Conservation (phyloP, 2,888 invertebrate genomes). For the Platycheirus rosarum region DNA sequence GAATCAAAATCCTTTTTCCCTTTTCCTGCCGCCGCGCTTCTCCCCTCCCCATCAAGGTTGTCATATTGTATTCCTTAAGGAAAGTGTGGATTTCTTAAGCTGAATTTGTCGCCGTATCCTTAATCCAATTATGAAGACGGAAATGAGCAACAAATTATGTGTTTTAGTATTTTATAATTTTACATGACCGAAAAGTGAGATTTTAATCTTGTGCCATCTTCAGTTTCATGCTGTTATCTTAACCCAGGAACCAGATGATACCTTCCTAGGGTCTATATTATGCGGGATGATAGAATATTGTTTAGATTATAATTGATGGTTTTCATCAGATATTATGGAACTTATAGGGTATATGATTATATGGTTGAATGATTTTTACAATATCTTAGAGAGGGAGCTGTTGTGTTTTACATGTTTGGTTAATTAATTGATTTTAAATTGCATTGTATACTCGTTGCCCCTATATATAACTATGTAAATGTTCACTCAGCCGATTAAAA, state of each 20-base stretch:
- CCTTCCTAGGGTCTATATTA: background rate
- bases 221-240: background rate
- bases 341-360: conserved; percentile 23
- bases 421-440: conserved; percentile 37
- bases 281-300: conserved; percentile 23
- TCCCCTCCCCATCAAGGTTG: background rate
- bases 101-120: background rate
- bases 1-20: conserved; percentile 12
- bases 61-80: background rate
- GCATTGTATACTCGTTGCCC: conserved; percentile 11
- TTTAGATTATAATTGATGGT: conserved; percentile 57
- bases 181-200: conserved; percentile 4
- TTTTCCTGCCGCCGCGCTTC: background rate
- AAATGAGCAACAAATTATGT: conserved; percentile 52
- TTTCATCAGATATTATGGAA: conserved; percentile 21
- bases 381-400: conserved; percentile 3
- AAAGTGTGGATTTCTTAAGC: conserved; percentile 9
- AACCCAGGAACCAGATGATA: background rate
- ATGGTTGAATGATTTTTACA: conserved; percentile 30
- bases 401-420: conserved; percentile 22
- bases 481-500: conserved; percentile 7
- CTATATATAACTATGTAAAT: conserved; percentile 8
- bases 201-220: conserved; percentile 16
- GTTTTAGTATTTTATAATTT: background rate
- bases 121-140: conserved; percentile 61